phyloP scores from a whole-genome alignment of 2,113 vertebrate species.

The Gymnobelideus leadbeateri region DNA sequence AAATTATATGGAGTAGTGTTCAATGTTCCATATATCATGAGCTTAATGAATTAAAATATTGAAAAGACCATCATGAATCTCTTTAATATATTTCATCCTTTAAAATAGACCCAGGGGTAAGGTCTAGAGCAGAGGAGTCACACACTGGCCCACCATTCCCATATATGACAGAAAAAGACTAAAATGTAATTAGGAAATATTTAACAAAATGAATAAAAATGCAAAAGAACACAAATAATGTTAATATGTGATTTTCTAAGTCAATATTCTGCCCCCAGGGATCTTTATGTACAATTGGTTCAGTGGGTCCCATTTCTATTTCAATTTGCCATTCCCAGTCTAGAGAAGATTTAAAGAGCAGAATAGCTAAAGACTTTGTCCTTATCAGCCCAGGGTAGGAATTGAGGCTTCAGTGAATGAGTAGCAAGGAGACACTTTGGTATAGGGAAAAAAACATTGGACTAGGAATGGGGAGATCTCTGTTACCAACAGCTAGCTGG shows the following conservation, averaged over 20 bases:
- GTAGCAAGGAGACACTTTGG: not conserved
- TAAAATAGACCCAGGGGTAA: not conserved
- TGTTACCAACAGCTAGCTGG: not conserved
- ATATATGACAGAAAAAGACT: not conserved
- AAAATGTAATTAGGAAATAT: not conserved
- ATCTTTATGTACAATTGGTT: not conserved
- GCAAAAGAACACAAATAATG: not conserved
- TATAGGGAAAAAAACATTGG: not conserved
- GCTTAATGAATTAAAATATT: not conserved
- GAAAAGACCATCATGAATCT: not conserved
- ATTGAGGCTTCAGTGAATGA: not conserved
- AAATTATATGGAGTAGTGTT: not conserved
- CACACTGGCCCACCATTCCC: not conserved
- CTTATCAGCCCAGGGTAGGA: not conserved
- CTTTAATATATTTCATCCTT: not conserved
- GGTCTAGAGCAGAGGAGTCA: not conserved
- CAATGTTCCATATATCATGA: not conserved
- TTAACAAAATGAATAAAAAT: not conserved
- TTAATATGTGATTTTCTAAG: not conserved
- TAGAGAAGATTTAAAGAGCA: not conserved
- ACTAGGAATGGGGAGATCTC: not conserved
- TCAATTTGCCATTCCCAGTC: not conserved
- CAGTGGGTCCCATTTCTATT: not conserved
- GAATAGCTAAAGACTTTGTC: not conserved
- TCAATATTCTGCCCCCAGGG: too few species aligned